A percentile compares a stretch with the other conserved stretches of the same genome.
phyloP scores from a whole-genome alignment of 2,888 invertebrate genomes.

The Drosophila barbarae region DNA sequence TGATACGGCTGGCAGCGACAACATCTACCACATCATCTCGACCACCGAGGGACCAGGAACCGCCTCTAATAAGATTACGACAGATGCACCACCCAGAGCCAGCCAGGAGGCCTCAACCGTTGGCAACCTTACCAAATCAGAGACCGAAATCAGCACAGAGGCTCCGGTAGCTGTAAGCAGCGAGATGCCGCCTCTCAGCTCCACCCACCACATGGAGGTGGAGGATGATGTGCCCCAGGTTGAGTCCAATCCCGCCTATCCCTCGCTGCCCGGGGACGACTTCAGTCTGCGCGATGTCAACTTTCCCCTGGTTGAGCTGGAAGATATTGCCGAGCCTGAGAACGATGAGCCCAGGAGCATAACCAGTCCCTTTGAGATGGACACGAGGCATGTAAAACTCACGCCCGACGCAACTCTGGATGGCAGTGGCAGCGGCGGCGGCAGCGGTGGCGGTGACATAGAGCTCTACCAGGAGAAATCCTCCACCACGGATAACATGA shows the following conservation, averaged over 20 bases:
- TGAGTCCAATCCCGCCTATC: constrained; percentile 81
- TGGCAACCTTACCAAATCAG: constrained; percentile 12
- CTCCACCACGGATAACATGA: constrained; percentile 38
- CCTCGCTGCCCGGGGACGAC: constrained; percentile 81
- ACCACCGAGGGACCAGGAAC: constrained; percentile 71
- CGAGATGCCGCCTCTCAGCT: constrained; percentile 28
- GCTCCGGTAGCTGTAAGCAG: constrained; percentile 38
- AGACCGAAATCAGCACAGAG: constrained; percentile 55
- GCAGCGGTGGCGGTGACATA: constrained; percentile 53
- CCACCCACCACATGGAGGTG: constrained; percentile 56
- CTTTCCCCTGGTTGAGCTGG: constrained; percentile 69
- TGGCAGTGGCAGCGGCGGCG: constrained; percentile 60
- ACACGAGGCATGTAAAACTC: constrained; percentile 56
- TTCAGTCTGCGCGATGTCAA: constrained; percentile 78
- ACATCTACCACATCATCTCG: constrained; percentile 74
- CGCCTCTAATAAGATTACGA: constrained; percentile 12
- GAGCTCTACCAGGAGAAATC: constrained; percentile 43
- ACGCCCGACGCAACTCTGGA: constrained; percentile 53
- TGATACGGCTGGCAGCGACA: constrained; percentile 76
- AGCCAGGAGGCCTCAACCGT: neutral
- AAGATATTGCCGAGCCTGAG: constrained; percentile 65
- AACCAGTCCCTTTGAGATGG: constrained; percentile 53
- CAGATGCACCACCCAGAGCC: constrained; percentile 2
- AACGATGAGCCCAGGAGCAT: constrained; percentile 75
- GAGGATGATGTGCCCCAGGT: constrained; percentile 71